Conservation (phyloP, 2,113 vertebrate species). For the Dendropsophus ebraccatus region DNA sequence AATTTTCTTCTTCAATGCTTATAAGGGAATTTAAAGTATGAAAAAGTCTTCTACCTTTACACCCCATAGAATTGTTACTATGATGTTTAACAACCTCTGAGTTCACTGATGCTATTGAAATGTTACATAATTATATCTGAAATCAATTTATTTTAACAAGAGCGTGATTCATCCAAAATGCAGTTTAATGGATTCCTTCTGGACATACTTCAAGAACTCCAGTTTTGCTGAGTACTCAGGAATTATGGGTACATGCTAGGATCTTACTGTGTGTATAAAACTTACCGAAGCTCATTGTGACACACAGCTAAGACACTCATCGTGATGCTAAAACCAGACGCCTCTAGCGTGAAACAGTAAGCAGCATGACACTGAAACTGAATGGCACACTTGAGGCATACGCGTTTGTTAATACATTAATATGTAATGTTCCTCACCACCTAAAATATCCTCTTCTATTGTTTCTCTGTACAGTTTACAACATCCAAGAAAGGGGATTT, state of each 20-base stretch:
- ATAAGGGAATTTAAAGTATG: background rate
- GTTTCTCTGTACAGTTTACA: slow-evolving; percentile 34
- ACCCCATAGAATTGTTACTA: background rate
- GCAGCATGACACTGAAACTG: slow-evolving; percentile 31
- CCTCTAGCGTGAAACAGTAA: slow-evolving; percentile 42
- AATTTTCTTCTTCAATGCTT: background rate
- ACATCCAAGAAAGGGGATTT: slow-evolving; percentile 35
- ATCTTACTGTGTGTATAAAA: slow-evolving; percentile 5
- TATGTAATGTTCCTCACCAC: slow-evolving; percentile 46
- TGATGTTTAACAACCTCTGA: background rate
- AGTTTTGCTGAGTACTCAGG: background rate
- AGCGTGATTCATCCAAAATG: slow-evolving; percentile 22
- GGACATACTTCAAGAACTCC: background rate
- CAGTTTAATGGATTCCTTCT: slow-evolving; percentile 17
- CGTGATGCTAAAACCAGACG: slow-evolving; percentile 30
- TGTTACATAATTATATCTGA: slow-evolving; percentile 19
- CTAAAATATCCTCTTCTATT: slow-evolving; percentile 45
- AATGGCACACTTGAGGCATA: slow-evolving; percentile 31
- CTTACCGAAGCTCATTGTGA: slow-evolving; percentile 18
- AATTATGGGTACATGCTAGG: slow-evolving; percentile 14
- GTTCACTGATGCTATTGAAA: background rate
- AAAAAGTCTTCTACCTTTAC: background rate
- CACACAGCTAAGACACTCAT: slow-evolving; percentile 33
- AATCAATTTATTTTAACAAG: slow-evolving; percentile 21
- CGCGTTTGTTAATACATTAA: slow-evolving; percentile 50